phyloP scores from a whole-genome alignment of 2,888 invertebrate genomes.

The Ennomos fuscantarius region DNA sequence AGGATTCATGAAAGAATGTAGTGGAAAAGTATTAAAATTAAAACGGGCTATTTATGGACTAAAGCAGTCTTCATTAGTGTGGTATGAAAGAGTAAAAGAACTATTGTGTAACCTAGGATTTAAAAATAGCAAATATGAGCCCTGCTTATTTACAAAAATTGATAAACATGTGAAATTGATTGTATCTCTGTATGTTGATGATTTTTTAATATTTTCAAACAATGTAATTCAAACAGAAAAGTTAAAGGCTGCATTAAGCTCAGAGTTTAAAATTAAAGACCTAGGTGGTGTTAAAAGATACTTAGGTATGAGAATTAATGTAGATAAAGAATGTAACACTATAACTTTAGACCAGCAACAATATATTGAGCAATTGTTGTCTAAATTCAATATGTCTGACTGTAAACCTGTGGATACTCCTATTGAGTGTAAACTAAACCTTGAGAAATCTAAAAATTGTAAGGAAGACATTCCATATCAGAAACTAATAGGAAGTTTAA shows the following conservation, averaged over 20 bases:
- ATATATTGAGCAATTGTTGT: slow-evolving; percentile 13
- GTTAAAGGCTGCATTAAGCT: slow-evolving; percentile 16
- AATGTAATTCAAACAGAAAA: slow-evolving; percentile 15
- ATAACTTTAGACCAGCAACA: slow-evolving; percentile 21
- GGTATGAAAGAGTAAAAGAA: slow-evolving; percentile 35
- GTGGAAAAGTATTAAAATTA: slow-evolving; percentile 1
- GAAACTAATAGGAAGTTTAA: slow-evolving; percentile 36
- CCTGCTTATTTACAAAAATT: slow-evolving; percentile 42
- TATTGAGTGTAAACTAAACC: slow-evolving; percentile 38
- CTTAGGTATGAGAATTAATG: not conserved
- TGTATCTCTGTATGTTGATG: slow-evolving; percentile 41
- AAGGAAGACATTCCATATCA: not conserved
- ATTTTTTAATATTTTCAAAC: slow-evolving; percentile 37
- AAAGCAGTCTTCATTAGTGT: slow-evolving; percentile 1
- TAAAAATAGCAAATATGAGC: slow-evolving; percentile 25
- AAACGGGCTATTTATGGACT: slow-evolving; percentile 8
- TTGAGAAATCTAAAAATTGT: slow-evolving; percentile 2
- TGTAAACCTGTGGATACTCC: slow-evolving; percentile 39
- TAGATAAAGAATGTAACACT: slow-evolving; percentile 3
- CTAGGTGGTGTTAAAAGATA: slow-evolving; percentile 10
- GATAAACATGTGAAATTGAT: slow-evolving; percentile 26
- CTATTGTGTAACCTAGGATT: too few relatives aligned
- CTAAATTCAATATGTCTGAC: slow-evolving; percentile 23
- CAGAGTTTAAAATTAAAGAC: slow-evolving; percentile 25
- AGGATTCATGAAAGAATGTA: not conserved